Evolutionary conservation across 2,888 invertebrate species (phyloP).

Genomic region (Caenorhabditis uteleia): DNA sequence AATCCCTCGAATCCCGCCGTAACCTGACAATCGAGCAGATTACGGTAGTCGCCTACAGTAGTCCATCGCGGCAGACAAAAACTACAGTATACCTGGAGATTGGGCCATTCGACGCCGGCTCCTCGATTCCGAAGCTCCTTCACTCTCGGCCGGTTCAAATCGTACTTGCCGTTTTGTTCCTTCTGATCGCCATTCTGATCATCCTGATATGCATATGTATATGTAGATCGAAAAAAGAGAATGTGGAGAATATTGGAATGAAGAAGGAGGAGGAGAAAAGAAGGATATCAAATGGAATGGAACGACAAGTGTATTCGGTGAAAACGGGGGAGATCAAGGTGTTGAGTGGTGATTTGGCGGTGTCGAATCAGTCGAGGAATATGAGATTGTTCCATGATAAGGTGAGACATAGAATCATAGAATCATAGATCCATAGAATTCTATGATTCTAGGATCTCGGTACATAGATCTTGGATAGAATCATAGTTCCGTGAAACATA

Average conservation of each 20-base stretch:
- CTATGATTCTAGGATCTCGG: too few species aligned
- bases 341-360: constrained; percentile 5
- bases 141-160: constrained; percentile 75
- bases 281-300: too few species aligned
- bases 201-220: constrained; percentile 75
- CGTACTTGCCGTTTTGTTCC: constrained; percentile 76
- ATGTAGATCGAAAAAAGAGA: constrained; percentile 15
- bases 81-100: constrained; percentile 57
- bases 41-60: constrained; percentile 54
- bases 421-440: too few species aligned
- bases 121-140: constrained; percentile 24
- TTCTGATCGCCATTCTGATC: constrained; percentile 72
- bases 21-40: constrained; percentile 55
- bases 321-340: constrained; percentile 33
- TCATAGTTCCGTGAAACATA: too few species aligned
- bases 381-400: too few species aligned
- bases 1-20: constrained; percentile 22
- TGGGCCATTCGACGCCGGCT: constrained; percentile 73
- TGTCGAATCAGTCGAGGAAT: background rate
- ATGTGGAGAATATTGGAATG: background rate
- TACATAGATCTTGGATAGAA: background rate
- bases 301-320: constrained; percentile 31
- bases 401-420: too few species aligned
- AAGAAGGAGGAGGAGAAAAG: background rate
- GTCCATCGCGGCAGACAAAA: constrained; percentile 38